These are phyloP conservation scores for Microtus montanus DNA, from an alignment of 2,113 vertebrate genomes.

Conservation along the genomic window DNA sequence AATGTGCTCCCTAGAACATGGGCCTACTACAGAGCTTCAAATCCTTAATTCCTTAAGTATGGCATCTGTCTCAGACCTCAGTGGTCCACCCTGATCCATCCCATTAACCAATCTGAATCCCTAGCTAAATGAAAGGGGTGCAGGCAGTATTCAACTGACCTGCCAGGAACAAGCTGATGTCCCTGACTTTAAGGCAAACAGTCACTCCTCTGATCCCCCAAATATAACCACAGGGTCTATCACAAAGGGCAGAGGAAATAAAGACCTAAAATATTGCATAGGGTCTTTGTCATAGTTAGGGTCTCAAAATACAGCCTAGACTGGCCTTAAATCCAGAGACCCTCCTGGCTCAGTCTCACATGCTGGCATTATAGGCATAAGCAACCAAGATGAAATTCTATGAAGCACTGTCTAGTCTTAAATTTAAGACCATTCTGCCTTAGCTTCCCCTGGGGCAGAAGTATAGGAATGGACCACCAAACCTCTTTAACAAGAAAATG, in stretches of 20 bases:
- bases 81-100: not conserved
- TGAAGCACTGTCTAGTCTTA: no score
- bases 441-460: no score
- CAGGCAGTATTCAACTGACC: not conserved
- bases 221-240: not conserved
- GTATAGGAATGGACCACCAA: no score
- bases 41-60: not conserved
- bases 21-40: not conserved
- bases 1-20: not conserved
- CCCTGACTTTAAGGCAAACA: not conserved
- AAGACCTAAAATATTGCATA: constrained; percentile 6
- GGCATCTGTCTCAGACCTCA: not conserved
- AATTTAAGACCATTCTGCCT: not conserved
- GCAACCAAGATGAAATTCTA: not conserved
- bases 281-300: not conserved
- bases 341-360: not conserved
- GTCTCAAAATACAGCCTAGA: not conserved
- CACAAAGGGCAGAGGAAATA: not conserved
- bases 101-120: not conserved
- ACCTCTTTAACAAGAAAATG: no score
- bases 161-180: not conserved
- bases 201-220: not conserved
- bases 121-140: not conserved
- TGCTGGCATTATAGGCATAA: no score
- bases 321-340: not conserved